A percentile compares a stretch with the other conserved stretches of the same genome.
These are phyloP conservation scores for Luehdorfia chinensis DNA, from an alignment of 1,140 invertebrate species.

Conservation along the genomic window DNA sequence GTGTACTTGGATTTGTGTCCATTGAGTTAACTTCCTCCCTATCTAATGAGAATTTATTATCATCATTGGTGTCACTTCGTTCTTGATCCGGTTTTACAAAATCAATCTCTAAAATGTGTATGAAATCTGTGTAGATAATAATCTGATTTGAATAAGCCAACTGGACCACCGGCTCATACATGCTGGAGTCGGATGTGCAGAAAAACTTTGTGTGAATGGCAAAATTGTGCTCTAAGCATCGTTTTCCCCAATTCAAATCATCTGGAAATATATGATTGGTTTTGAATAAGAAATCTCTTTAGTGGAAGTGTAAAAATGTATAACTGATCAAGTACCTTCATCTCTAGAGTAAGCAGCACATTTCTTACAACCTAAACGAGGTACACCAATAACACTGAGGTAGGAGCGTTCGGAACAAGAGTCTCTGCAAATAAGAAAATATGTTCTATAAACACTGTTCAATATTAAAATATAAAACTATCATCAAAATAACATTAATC, in stretches of 20 bases:
- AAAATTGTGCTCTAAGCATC: slow-evolving; percentile 74
- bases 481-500: background rate
- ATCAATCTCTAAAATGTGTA: slow-evolving; percentile 75
- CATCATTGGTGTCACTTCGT: slow-evolving; percentile 40
- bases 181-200: slow-evolving; percentile 70
- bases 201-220: slow-evolving; percentile 75
- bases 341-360: slow-evolving; percentile 63
- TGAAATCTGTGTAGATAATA: slow-evolving; percentile 75
- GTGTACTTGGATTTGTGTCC: slow-evolving; percentile 54
- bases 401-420: slow-evolving; percentile 71
- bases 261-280: slow-evolving; percentile 38
- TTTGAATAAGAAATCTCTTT: too few relatives aligned
- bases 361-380: slow-evolving; percentile 71
- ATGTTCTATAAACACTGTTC: background rate
- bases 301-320: too few relatives aligned
- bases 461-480: background rate
- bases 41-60: slow-evolving; percentile 51
- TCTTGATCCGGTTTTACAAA: slow-evolving; percentile 67
- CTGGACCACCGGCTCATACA: slow-evolving; percentile 73
- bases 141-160: slow-evolving; percentile 75
- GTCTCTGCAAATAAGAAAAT: slow-evolving; percentile 52
- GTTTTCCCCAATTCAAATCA: slow-evolving; percentile 56
- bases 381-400: slow-evolving; percentile 74
- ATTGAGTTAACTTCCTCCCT: slow-evolving; percentile 55
- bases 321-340: slow-evolving; percentile 54